Base-by-base conservation (phyloP, 2,113 vertebrate species). In the Eretmochelys imbricata region DNA sequence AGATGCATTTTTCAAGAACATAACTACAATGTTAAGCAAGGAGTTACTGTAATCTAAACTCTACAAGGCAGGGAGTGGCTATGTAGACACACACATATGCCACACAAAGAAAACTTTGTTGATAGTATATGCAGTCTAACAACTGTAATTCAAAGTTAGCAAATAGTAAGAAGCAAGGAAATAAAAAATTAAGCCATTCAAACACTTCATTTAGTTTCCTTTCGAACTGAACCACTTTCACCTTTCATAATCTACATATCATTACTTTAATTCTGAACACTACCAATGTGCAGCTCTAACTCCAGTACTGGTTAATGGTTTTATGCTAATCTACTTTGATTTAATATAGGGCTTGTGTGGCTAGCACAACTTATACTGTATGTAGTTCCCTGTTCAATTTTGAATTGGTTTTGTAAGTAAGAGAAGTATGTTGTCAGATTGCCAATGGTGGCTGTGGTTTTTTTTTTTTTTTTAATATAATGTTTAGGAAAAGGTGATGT, bases 231-330 rank as follows among this genome's bases (percentile, higher is more conserved):
- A 62, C 6, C 59, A 62, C 29, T 10, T 13, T 75, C 25, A 72
- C 48, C 50, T 65, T 65, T 35, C 59, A 65, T 85, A 22, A 48
- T 42, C 8, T 17, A 75, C 5, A 22, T 69, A 54, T 12, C 19
- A 54, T 12, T 19, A 24, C 27, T 53, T 31, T 25, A 46, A 89
- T 90, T 78, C 62, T 55, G 76, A 93, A 78, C 59, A 62, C 29
- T 27, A 62, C 31, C 22, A 5, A 27, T 3, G 16, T 0, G 0
- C 20, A 82, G 65, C 65, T 69, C 85, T 62, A 62, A 35, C 13
- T 31, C 29, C 1, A 35, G 31, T n/a, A 10, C 51, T 8, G 80
- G 38, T 17, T 51, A 42, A 8, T 3, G 19, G 10, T n/a, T 22
- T 2, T 6, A 5, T 29, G 2, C 17, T 35, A 19, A 17, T 16